Percentiles rank a stretch among this genome's conserved stretches.
phyloP scores from a whole-genome alignment of 1,140 invertebrate genomes.

The Spodoptera frugiperda region DNA sequence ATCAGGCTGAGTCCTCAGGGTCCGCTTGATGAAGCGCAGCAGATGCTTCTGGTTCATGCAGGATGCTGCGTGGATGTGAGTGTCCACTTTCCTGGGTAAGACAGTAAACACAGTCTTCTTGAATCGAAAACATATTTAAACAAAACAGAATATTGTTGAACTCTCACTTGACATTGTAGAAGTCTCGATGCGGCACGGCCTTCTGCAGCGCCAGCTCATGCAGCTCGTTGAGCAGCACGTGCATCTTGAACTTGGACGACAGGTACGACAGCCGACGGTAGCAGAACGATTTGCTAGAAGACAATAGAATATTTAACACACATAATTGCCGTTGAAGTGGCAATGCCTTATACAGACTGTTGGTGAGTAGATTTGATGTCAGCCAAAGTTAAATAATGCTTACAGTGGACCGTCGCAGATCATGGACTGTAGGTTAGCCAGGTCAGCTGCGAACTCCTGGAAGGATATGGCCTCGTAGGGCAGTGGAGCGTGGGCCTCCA shows the following conservation, averaged over 20 bases:
- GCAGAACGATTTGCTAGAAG: conserved; percentile 97
- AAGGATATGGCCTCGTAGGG: conserved; percentile 92
- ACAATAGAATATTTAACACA: neutral
- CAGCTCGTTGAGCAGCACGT: conserved; percentile 98
- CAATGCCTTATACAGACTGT: no score
- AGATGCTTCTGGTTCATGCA: conserved; percentile 99
- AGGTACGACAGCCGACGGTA: conserved; percentile 97
- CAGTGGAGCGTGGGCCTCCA: conserved; percentile 83
- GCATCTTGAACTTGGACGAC: conserved; percentile 98
- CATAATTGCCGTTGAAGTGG: no score
- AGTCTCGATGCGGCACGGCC: conserved; percentile 98
- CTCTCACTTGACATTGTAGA: conserved; percentile 98
- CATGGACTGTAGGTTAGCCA: conserved; percentile 94
- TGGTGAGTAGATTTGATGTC: no score
- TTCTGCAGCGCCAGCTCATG: conserved; percentile 98
- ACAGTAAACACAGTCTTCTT: neutral
- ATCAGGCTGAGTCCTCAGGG: conserved; percentile 94
- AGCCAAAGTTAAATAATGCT: conserved; percentile 69
- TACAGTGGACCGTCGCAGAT: conserved; percentile 97
- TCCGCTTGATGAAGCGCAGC: conserved; percentile 99
- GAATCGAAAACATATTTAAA: neutral
- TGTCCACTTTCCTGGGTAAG: conserved; percentile 93
- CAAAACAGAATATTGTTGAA: neutral
- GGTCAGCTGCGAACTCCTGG: conserved; percentile 91
- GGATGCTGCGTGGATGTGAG: conserved; percentile 99